A percentile compares a stretch with the other conserved stretches of the same genome.
These are phyloP conservation scores for Ichneumon xanthorius DNA, from an alignment of 2,888 invertebrate species.

Conservation along the genomic window DNA sequence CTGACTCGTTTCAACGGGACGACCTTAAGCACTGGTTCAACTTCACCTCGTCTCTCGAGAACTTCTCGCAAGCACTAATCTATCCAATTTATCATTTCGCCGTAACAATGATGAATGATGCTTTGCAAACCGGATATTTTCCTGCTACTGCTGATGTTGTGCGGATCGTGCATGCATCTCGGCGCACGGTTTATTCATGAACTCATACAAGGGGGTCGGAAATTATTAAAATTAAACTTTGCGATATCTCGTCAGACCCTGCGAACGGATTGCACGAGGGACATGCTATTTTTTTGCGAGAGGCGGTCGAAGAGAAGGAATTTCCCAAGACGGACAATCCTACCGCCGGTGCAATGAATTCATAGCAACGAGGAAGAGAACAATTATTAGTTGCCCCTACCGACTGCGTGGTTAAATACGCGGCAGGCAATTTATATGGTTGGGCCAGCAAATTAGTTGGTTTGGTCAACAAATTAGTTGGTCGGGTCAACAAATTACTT, in stretches of 20 bases:
- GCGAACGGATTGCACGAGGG: background rate
- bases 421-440: background rate
- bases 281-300: background rate
- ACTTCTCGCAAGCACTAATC: constrained; percentile 54
- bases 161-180: constrained; percentile 7
- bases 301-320: background rate
- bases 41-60: constrained; percentile 34
- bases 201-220: background rate
- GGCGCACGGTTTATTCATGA: constrained; percentile 7
- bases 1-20: constrained; percentile 58
- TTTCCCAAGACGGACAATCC: background rate
- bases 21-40: constrained; percentile 59
- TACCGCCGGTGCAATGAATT: background rate
- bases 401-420: background rate
- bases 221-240: constrained; percentile 9
- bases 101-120: constrained; percentile 64
- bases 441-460: background rate
- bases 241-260: background rate
- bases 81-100: constrained; percentile 67
- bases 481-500: background rate
- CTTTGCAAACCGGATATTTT: constrained; percentile 36
- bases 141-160: constrained; percentile 2
- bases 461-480: background rate
- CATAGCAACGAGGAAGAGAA: background rate
- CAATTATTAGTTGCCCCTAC: background rate